Conservation (phyloP, 2,888 invertebrate genomes). For the Falcaria lacertinaria region DNA sequence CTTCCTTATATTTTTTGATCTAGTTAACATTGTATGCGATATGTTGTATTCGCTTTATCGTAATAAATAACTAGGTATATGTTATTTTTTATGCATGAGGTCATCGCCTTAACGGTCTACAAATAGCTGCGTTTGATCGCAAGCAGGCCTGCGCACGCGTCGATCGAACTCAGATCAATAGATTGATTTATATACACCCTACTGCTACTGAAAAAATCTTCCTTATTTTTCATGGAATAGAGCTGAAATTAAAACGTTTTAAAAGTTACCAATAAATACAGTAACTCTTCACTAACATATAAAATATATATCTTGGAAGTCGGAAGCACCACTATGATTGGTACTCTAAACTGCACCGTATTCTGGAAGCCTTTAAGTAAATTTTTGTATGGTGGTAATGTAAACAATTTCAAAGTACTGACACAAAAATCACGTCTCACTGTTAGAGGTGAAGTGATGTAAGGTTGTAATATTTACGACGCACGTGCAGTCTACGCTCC, state of each 20-base stretch:
- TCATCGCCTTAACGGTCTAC: constrained; percentile 50
- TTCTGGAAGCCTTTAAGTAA: no score
- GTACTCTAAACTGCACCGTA: constrained; percentile 3
- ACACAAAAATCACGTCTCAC: constrained; percentile 15
- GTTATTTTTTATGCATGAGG: not conserved
- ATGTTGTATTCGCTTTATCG: no score
- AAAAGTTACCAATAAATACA: constrained; percentile 2
- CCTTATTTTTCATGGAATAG: not conserved
- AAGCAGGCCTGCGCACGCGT: constrained; percentile 58
- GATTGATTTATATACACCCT: constrained; percentile 65
- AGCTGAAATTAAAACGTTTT: constrained; percentile 1
- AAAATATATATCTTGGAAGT: no score
- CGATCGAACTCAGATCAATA: constrained; percentile 48
- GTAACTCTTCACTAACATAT: not conserved
- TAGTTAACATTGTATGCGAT: no score
- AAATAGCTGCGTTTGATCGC: constrained; percentile 64
- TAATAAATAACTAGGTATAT: not conserved
- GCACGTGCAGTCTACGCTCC: constrained; percentile 38
- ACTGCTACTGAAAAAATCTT: not conserved
- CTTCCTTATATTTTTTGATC: no score
- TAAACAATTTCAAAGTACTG: constrained; percentile 1
- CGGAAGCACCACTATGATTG: constrained; percentile 2
- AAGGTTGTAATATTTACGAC: constrained; percentile 36
- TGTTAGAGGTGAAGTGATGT: constrained; percentile 26
- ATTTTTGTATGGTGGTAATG: constrained; percentile 5